phyloP scores from a whole-genome alignment of 2,797 vertebrate species.

The Choloepus didactylus region DNA sequence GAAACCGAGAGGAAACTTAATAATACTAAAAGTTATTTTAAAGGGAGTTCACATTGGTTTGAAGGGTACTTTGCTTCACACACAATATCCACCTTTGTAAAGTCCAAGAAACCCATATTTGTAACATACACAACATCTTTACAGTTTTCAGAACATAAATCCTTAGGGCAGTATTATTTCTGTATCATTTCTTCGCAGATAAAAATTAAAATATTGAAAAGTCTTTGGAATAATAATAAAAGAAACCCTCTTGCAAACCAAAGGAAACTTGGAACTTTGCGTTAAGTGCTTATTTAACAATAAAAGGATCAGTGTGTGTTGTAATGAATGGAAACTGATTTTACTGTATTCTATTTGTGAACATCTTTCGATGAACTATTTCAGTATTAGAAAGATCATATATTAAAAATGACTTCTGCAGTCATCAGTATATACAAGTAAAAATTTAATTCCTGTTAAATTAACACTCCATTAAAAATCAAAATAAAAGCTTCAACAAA shows the following conservation, averaged over 20 bases:
- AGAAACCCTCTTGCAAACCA: slow-evolving; percentile 78
- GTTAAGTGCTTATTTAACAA: slow-evolving; percentile 80
- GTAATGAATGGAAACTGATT: slow-evolving; percentile 85
- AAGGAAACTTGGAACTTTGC: slow-evolving; percentile 83
- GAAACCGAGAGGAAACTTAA: slow-evolving; percentile 88
- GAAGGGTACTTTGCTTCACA: slow-evolving; percentile 84
- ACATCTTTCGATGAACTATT: slow-evolving; percentile 70
- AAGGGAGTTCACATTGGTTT: slow-evolving; percentile 87
- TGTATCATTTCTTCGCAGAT: slow-evolving; percentile 85
- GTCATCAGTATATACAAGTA: slow-evolving; percentile 79
- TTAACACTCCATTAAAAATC: slow-evolving; percentile 87
- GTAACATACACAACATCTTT: slow-evolving; percentile 81
- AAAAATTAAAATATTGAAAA: slow-evolving; percentile 86
- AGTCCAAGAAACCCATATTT: slow-evolving; percentile 83
- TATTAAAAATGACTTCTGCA: slow-evolving; percentile 85
- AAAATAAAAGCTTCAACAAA: slow-evolving; percentile 88
- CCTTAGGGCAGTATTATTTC: slow-evolving; percentile 80
- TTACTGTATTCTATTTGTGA: slow-evolving; percentile 81
- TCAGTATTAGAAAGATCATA: slow-evolving; percentile 83
- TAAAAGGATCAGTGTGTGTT: slow-evolving; percentile 76
- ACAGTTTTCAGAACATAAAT: slow-evolving; percentile 82
- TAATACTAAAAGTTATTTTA: slow-evolving; percentile 90
- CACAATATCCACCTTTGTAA: slow-evolving; percentile 88
- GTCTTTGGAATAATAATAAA: slow-evolving; percentile 81
- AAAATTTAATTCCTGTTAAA: slow-evolving; percentile 83